Evolutionary conservation across 2,113 vertebrate genomes (phyloP).

Genomic region (Nannospalax galili): DNA sequence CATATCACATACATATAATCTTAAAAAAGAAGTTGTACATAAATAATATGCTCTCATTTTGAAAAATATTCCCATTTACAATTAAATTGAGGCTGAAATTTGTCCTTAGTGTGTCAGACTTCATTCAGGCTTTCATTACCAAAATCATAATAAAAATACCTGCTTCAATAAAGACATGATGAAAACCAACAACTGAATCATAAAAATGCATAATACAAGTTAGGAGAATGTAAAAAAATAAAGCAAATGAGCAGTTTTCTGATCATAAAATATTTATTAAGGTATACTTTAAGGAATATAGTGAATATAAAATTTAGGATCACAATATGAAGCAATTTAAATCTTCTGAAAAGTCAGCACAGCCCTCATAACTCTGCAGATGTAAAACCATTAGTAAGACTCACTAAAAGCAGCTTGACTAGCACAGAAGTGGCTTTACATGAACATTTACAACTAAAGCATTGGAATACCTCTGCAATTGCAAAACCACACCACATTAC

Average conservation of each 20-base stretch:
- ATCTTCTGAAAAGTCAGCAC: constrained; percentile 90
- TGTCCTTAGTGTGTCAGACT: constrained; percentile 36
- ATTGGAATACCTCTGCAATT: constrained; percentile 90
- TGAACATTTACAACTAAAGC: constrained; percentile 89
- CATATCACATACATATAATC: background rate
- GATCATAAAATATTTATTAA: constrained; percentile 99
- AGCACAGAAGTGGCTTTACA: constrained; percentile 90
- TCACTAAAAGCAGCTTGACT: constrained; percentile 93
- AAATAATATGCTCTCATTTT: constrained; percentile 23
- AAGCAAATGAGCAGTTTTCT: constrained; percentile 84
- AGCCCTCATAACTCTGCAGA: constrained; percentile 89
- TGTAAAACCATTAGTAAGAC: constrained; percentile 91
- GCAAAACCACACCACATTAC: constrained; percentile 96
- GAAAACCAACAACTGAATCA: constrained; percentile 48
- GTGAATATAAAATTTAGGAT: constrained; percentile 99
- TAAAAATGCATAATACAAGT: constrained; percentile 12
- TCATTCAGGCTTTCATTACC: constrained; percentile 36
- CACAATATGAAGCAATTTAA: constrained; percentile 97
- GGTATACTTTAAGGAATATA: constrained; percentile 97
- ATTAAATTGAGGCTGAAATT: background rate
- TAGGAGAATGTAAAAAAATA: constrained; percentile 70
- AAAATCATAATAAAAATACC: constrained; percentile 57
- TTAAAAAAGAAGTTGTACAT: background rate
- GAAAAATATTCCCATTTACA: background rate
- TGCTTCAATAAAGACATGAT: constrained; percentile 24